Evolutionary conservation across 2,888 invertebrate species (phyloP), one percentile per base, ranked within the genome.

Genomic region (Ennomos quercinarius): DNA sequence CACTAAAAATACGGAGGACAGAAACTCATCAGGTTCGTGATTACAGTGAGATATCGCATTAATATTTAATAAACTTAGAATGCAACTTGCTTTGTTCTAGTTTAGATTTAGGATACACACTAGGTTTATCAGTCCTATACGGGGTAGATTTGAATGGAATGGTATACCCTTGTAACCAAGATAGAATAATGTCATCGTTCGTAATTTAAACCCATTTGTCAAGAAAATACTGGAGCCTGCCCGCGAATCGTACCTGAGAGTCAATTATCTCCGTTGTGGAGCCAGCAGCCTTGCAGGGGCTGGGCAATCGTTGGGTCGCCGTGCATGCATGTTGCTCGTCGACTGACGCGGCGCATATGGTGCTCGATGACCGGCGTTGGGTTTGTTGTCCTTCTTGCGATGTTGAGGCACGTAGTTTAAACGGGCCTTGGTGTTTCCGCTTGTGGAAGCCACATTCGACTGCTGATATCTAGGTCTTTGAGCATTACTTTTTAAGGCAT

Each of bases 311-410:
- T 35, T 45, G 12, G 13, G 43, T 11, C 10, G 43, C 10, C 17
- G 10, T n/a, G n/a, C n/a, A n/a, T n/a, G n/a, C n/a, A n/a, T n/a
- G n/a, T n/a, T n/a, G n/a, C n/a, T n/a, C n/a, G n/a, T n/a, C n/a
- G n/a, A n/a, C n/a, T n/a, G n/a, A n/a, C n/a, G n/a, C n/a, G n/a
- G n/a, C n/a, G n/a, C n/a, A n/a, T n/a, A n/a, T n/a, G 27, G 12
- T 9, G 13, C 36, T 37, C 46, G 13, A 9, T 37, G 37, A 36
- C 9, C 9, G 37, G n/a, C 46, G 46, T 12, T 36, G 11, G 34
- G 36, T 10, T 46, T 37, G 37, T 13, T 34, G 2, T 11, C 46
- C 46, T 9, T 37, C 46, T 46, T 46, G 37, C 37, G 37, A 36
- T 46, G 36, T 11, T 35, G 36, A 38, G 9, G 13, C 11, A 37